phyloP scores from a whole-genome alignment of 2,888 invertebrate genomes.

The Drosophila paramelanica region DNA sequence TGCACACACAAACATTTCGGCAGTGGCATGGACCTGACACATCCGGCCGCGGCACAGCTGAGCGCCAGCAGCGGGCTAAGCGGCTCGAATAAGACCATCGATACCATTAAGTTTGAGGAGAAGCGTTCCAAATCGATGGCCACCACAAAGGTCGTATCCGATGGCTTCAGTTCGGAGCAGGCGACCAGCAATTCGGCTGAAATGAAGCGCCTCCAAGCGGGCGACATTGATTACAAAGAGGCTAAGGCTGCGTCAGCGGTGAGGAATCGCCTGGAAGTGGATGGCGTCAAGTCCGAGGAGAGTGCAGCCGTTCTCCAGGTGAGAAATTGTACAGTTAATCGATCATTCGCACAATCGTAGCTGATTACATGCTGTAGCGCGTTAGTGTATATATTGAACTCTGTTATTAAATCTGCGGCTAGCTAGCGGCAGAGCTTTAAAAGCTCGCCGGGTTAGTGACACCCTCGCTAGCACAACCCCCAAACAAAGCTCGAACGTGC shows the following conservation, averaged over 20 bases:
- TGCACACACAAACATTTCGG: constrained; percentile 83
- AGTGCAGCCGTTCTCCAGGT: constrained; percentile 93
- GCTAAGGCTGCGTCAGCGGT: constrained; percentile 91
- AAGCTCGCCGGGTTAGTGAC: constrained; percentile 24
- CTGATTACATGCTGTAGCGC: constrained; percentile 32
- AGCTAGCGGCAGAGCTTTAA: constrained; percentile 31
- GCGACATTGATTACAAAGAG: constrained; percentile 93
- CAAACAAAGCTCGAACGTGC: constrained; percentile 38
- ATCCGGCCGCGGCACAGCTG: constrained; percentile 84
- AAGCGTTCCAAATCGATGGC: constrained; percentile 92
- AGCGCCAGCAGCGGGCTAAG: constrained; percentile 82
- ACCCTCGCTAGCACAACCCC: constrained; percentile 15
- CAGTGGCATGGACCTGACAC: constrained; percentile 78
- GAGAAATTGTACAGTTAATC: constrained; percentile 64
- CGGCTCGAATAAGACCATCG: constrained; percentile 84
- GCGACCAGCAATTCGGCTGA: constrained; percentile 89
- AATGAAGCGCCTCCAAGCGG: constrained; percentile 91
- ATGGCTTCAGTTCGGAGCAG: constrained; percentile 92
- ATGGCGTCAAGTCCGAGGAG: constrained; percentile 94
- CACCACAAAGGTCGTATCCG: constrained; percentile 92
- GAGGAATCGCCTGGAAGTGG: constrained; percentile 92
- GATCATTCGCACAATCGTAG: constrained; percentile 5
- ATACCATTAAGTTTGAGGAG: constrained; percentile 93
- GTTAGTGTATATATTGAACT: constrained; percentile 33
- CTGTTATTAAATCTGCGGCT: constrained; percentile 22